Conservation (phyloP, 2,797 vertebrate genomes). For the Oreochromis mossambicus region DNA sequence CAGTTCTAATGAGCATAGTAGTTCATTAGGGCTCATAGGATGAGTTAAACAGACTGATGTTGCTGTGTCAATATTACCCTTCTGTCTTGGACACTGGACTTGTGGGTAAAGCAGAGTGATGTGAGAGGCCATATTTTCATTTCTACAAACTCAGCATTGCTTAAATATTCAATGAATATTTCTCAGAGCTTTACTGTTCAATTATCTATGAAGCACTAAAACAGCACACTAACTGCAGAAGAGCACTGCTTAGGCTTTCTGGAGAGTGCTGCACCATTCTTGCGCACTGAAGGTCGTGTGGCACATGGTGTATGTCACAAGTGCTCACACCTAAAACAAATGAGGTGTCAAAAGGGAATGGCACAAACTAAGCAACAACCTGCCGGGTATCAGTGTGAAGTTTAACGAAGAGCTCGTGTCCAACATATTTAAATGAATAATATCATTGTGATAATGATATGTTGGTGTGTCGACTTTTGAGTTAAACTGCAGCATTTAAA, state of each 20-base stretch:
- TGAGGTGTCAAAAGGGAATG: background rate
- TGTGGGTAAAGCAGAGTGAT: background rate
- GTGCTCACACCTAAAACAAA: background rate
- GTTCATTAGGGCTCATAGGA: background rate
- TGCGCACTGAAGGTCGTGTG: background rate
- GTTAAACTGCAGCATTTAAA: background rate
- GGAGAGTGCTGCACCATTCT: background rate
- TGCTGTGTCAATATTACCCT: background rate
- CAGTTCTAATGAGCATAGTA: background rate
- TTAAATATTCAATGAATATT: constrained; percentile 11
- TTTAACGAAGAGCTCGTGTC: background rate
- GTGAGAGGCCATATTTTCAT: background rate
- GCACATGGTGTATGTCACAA: constrained; percentile 14
- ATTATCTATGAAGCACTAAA: constrained; percentile 10
- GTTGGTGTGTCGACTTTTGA: background rate
- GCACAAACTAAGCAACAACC: background rate
- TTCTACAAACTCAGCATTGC: background rate
- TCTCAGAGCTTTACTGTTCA: background rate
- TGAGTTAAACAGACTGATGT: background rate
- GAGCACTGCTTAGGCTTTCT: background rate
- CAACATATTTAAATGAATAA: background rate
- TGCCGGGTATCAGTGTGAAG: background rate
- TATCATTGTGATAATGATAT: background rate
- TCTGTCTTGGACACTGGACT: background rate
- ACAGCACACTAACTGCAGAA: background rate